phyloP scores from a whole-genome alignment of 1,140 invertebrate species.

The Cryptotermes secundus region DNA sequence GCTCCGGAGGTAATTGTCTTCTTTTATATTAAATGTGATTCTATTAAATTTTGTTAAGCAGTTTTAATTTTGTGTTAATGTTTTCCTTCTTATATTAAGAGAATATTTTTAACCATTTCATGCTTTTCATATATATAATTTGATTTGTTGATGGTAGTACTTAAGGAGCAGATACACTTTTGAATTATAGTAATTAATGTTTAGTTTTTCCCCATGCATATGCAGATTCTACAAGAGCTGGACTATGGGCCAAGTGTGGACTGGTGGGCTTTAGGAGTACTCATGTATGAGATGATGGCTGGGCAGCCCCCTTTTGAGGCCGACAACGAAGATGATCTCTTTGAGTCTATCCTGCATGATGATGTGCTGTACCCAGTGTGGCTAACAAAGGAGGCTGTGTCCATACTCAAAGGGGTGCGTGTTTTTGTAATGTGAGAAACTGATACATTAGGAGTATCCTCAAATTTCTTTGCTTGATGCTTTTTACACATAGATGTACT shows the following conservation, averaged over 20 bases:
- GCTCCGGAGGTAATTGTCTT: slow-evolving; percentile 79
- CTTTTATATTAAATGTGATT: too few relatives aligned
- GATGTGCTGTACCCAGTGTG: slow-evolving; percentile 98
- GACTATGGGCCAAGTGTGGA: slow-evolving; percentile 98
- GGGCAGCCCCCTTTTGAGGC: slow-evolving; percentile 99
- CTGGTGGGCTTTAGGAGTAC: slow-evolving; percentile 97
- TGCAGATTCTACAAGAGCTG: slow-evolving; percentile 85
- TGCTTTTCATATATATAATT: too few relatives aligned
- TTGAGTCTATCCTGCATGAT: slow-evolving; percentile 97
- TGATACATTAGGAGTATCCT: background rate
- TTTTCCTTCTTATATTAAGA: too few relatives aligned
- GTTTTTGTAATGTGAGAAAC: background rate
- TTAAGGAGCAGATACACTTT: background rate
- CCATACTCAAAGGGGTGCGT: slow-evolving; percentile 84
- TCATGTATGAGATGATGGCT: slow-evolving; percentile 99
- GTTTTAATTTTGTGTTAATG: too few relatives aligned
- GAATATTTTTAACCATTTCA: too few relatives aligned
- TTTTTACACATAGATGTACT: too few relatives aligned
- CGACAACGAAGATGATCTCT: slow-evolving; percentile 98
- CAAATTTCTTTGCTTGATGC: too few relatives aligned
- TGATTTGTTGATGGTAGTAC: too few relatives aligned
- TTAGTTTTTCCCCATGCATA: background rate
- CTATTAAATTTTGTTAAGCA: too few relatives aligned
- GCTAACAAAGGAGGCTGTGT: slow-evolving; percentile 94
- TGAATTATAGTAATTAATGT: slow-evolving; percentile 28